Evolutionary conservation across 2,797 vertebrate species (phyloP).

Genomic region (Chaunax sp.): DNA sequence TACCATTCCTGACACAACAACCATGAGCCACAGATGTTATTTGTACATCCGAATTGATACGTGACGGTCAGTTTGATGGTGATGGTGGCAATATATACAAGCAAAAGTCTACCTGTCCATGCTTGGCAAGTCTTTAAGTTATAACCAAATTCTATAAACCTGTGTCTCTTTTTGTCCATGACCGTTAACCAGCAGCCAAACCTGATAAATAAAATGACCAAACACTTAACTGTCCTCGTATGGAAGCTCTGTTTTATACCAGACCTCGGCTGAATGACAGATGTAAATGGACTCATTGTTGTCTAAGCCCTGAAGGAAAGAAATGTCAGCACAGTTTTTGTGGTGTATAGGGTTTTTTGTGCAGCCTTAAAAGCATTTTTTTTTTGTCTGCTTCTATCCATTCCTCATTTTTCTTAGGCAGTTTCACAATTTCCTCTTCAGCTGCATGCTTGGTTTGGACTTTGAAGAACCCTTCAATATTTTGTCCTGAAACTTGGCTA

Average conservation of each 20-base stretch:
- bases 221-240: no score
- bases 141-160: no score
- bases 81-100: background rate
- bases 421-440: slow-evolving; percentile 43
- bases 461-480: slow-evolving; percentile 20
- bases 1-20: background rate
- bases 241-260: no score
- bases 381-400: background rate
- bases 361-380: background rate
- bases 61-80: background rate
- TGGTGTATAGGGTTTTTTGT: slow-evolving; percentile 2
- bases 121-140: background rate
- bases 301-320: slow-evolving; percentile 18
- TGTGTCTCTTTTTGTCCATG: no score
- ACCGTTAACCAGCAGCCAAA: no score
- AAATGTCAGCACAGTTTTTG: slow-evolving; percentile 11
- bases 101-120: background rate
- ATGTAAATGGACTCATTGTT: slow-evolving; percentile 39
- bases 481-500: no score
- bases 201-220: no score
- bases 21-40: background rate
- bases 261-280: no score
- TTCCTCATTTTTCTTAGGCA: slow-evolving; percentile 27
- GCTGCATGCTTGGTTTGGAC: slow-evolving; percentile 34
- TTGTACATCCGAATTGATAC: background rate